Base-by-base conservation (phyloP, 64 coral and sea anemone genomes). In the Catalaphyllia jardinei region DNA sequence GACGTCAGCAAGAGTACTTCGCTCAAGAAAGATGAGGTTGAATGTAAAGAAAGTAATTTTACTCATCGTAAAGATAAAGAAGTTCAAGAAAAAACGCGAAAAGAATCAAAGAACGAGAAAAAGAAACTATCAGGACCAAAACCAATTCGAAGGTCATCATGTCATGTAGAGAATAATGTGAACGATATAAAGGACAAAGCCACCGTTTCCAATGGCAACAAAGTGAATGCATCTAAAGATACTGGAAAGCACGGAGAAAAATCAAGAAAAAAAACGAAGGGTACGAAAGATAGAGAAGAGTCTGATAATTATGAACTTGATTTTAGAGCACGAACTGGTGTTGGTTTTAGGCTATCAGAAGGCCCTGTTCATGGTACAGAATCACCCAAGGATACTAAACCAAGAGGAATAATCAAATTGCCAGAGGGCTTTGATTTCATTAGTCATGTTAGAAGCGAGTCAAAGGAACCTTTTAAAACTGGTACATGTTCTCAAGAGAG, bases 321-420 rank as follows among this genome's bases (percentile, higher is more conserved):
- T 24, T 25, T 62, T 31, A 90, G 75, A 79, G 64, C 82, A 31
- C 25, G 24, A 35, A 90, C 74, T 22, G 73, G 86, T 79, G 87
- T 76, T 24, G 65, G 74, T 73, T 65, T 83, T 3, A 87, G 82
- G 67, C 64, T 61, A 90, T 50, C 94, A 29, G 42, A 76, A 16
- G 28, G 52, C 0, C 18, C 67, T 75, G 38, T 10, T 20, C 33
- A 62, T 33, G 74, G 22, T 89, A 16, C 29, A 77, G 71, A 52
- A n/a, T 79, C 76, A 51, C 20, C 29, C 55, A 86, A 72, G 30
- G 50, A 91, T 42, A 50, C 52, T 12, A 39, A 39, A 29, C 29
- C 79, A 42, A 76, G 90, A 57, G 90, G 90, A 0, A 92, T 92
- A 18, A 86, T 92, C 27, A 76, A 85, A 55, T 86, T 92, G 22